Evolutionary conservation across 2,797 vertebrate genomes (phyloP), one percentile per base, ranked within the genome.

Genomic region (Podargus strigoides): DNA sequence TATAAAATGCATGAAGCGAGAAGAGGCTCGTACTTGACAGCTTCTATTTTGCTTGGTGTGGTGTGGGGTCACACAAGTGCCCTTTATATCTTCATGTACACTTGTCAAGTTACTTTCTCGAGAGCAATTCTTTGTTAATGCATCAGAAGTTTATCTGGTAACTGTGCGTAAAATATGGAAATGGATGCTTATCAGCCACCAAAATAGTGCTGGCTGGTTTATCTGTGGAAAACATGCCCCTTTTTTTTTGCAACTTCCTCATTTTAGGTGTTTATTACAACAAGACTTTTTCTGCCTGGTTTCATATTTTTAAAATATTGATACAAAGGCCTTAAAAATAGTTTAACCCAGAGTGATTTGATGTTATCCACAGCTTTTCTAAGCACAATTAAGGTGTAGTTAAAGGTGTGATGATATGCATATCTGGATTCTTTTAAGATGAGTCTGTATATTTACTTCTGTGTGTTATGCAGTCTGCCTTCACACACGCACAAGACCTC

Each of bases 181-280:
- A 93, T 76, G 84, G 90, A 73, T 17, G 30, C 78, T 79, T 83
- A 89, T 74, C 79, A 52, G 56, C 41, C 70, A 76, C 86, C 68
- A 81, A 76, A 92, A 81, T 30, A 69, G 46, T 12, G 52, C 66
- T 79, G 52, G 34, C 47, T 76, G 13, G 24, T 94, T 91, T 68
- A 85, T 84, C 89, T 90, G 93, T 77, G 94, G 96, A 96, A 90
- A 90, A 84, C 47, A 12, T 87, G 62, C 30, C 37, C 74, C 84
- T 84, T 59, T 63, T 86, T 84, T 59, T 63, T 64, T 60, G 36
- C 64, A 91, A 93, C 94, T 96, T 96, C 96, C 95, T 94, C 92
- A 95, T 96, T 96, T 94, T 13, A 90, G 66, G 12, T 93, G 67
- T 93, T 92, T 88, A 56, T 93, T 82, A 53, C 62, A 89, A 63